Evolutionary conservation across 2,113 vertebrate species (phyloP).

Genomic region (Thunnus maccoyii): DNA sequence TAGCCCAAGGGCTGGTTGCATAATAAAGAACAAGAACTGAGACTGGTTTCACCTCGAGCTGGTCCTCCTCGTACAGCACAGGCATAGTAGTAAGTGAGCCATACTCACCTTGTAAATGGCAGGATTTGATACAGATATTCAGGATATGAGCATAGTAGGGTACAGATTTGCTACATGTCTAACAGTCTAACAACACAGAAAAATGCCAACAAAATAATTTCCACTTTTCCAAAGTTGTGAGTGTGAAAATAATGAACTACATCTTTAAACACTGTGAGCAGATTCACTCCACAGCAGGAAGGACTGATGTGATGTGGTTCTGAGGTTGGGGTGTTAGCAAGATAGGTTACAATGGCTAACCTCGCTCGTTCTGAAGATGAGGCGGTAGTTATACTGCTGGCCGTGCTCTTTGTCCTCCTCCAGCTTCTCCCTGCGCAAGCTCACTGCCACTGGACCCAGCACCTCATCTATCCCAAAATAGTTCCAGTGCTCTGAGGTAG

Average conservation of each 20-base stretch:
- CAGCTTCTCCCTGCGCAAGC: constrained; percentile 93
- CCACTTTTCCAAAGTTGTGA: neutral
- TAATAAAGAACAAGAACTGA: constrained; percentile 44
- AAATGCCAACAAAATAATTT: neutral
- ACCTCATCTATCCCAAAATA: constrained; percentile 96
- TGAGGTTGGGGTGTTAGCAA: neutral
- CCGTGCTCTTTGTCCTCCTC: constrained; percentile 96
- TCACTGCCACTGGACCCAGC: constrained; percentile 94
- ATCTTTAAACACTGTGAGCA: neutral
- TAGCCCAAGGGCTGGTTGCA: constrained; percentile 47
- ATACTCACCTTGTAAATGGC: constrained; percentile 2
- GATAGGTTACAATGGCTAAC: constrained; percentile 78
- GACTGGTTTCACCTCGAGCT: constrained; percentile 47
- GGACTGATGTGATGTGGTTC: neutral
- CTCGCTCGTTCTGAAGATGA: constrained; percentile 98
- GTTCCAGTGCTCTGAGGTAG: constrained; percentile 93
- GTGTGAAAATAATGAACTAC: neutral
- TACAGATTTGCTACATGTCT: too few species aligned
- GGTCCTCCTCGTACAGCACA: constrained; percentile 6
- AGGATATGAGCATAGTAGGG: neutral
- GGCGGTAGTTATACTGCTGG: constrained; percentile 93
- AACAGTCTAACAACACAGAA: neutral
- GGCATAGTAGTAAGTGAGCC: constrained; percentile 7
- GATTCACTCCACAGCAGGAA: constrained; percentile 1
- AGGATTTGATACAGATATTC: neutral